Evolutionary conservation across 2,888 invertebrate species (phyloP).

Genomic region (Saturnia japonica): DNA sequence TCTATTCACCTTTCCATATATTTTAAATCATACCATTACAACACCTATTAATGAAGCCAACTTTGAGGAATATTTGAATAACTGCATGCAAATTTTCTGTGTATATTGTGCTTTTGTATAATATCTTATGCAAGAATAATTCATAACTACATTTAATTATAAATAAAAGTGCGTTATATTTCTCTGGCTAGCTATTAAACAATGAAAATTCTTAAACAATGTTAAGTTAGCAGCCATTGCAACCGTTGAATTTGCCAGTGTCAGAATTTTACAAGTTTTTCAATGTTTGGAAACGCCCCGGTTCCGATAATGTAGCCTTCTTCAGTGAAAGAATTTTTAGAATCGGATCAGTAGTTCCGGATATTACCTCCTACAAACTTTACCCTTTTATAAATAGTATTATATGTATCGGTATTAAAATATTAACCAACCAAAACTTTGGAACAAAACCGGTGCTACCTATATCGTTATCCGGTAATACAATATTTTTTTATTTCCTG

Average conservation of each 20-base stretch:
- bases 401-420: neutral
- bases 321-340: too few relatives aligned
- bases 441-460: neutral
- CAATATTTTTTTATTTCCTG: slow-evolving; percentile 47
- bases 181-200: neutral
- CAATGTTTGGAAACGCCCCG: neutral
- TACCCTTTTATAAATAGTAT: too few relatives aligned
- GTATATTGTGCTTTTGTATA: slow-evolving; percentile 4
- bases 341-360: too few relatives aligned
- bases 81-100: slow-evolving; percentile 49
- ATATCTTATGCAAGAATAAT: slow-evolving; percentile 18
- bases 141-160: neutral
- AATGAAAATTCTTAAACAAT: neutral
- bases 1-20: neutral
- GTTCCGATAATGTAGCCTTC: too few relatives aligned
- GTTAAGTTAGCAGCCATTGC: neutral
- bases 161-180: neutral
- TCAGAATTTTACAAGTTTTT: neutral
- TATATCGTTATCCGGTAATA: slow-evolving; percentile 30
- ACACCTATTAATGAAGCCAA: slow-evolving; percentile 49
- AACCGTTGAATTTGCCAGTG: neutral
- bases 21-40: neutral
- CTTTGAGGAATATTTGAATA: slow-evolving; percentile 64
- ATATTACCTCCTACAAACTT: too few relatives aligned
- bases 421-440: neutral